Evolutionary conservation across 2,888 invertebrate species (phyloP), one percentile per base, ranked within the genome.

Genomic region (Druceiella hillmani): DNA sequence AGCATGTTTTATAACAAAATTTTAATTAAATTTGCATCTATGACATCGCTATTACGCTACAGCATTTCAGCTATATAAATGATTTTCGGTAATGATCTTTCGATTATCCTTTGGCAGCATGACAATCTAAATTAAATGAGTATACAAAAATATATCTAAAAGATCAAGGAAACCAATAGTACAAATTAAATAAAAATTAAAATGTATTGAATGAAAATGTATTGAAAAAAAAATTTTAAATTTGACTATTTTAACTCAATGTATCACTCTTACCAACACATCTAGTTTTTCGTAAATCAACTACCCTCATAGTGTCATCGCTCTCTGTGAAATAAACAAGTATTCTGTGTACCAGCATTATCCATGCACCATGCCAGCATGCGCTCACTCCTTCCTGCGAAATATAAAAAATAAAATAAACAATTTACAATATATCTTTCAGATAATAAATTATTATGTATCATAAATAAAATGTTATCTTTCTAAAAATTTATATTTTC

Each of bases 241-340:
- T n/a, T 17, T 15, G 22, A 10, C 17, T 14, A 10, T n/a, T 7
- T 12, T 14, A 38, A 10, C 32, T 44, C n/a, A n/a, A n/a, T n/a
- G n/a, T n/a, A n/a, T n/a, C n/a, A n/a, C n/a, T n/a, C 75, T 74
- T 57, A 85, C 85, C 79, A 35, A 88, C 81, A 54, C 80, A 83
- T 50, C 87, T 76, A 1, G 87, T 87, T 69, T 88, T 89, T 33
- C 88, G 68, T 37, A 90, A 68, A 62, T 90, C 89, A 49, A 87
- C 72, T 33, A 72, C 69, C 58, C 78, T 77, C 6, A 81, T 68
- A 11, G 69, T 62, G 25, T 64, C 62, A 22, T 70, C 73, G 10
- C 51, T 59, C 31, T 72, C 71, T 5, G 70, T 62, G 35, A 74
- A 75, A 54, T 81, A 83, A 38, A 77, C 67, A 29, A 86, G 60